These are phyloP conservation scores for Acrossocheilus wenchowensis DNA, from an alignment of 2,797 vertebrate species.

Conservation along the genomic window DNA sequence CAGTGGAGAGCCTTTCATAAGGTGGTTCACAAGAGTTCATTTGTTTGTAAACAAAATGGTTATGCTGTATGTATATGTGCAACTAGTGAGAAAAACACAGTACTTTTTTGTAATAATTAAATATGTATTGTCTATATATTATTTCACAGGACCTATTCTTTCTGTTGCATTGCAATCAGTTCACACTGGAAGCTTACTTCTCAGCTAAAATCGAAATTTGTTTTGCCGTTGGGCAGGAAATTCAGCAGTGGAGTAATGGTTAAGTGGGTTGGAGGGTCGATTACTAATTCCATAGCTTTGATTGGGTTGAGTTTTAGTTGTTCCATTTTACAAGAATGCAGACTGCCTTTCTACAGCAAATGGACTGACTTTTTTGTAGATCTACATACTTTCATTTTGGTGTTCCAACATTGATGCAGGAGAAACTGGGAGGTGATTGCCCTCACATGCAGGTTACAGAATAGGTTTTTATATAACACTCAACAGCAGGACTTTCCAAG, in stretches of 20 bases:
- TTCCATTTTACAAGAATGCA: not conserved
- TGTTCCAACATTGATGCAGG: not conserved
- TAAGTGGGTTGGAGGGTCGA: slow-evolving; percentile 8
- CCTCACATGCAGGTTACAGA: not conserved
- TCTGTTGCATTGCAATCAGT: not conserved
- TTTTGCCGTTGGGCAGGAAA: not conserved
- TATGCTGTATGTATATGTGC: not conserved
- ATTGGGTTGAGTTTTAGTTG: not conserved
- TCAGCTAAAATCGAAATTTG: not conserved
- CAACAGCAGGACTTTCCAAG: slow-evolving; percentile 26
- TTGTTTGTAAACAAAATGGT: not conserved
- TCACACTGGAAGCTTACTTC: not conserved
- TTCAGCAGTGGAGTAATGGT: slow-evolving; percentile 11
- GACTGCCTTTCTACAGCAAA: not conserved
- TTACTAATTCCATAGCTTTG: slow-evolving; percentile 31
- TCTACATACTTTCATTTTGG: not conserved
- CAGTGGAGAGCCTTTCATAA: not conserved
- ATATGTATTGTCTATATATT: not conserved
- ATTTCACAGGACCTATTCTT: not conserved
- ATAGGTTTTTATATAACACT: slow-evolving; percentile 32
- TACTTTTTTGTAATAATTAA: not conserved
- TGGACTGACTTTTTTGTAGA: not conserved
- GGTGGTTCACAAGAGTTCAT: not conserved
- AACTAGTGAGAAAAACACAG: not conserved
- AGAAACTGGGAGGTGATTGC: slow-evolving; percentile 10